Evolutionary conservation across 2,888 invertebrate genomes (phyloP).

Genomic region (Drosophila colorata): DNA sequence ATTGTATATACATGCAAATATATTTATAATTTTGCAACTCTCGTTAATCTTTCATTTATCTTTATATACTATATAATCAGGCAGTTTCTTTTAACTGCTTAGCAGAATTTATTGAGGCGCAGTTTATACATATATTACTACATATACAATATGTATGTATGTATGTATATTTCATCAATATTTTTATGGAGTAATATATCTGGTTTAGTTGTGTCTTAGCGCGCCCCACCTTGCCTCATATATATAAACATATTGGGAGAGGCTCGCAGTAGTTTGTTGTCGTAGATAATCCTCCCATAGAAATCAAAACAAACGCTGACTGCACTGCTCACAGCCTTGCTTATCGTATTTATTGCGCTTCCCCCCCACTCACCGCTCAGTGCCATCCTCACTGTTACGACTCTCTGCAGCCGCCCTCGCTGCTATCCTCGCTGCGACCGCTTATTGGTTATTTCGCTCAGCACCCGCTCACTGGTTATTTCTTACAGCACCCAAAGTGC

Average conservation of each 20-base stretch:
- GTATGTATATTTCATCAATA: constrained; percentile 14
- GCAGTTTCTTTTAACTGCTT: constrained; percentile 1
- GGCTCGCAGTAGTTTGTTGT: constrained; percentile 13
- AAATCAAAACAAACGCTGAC: constrained; percentile 21
- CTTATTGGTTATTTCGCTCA: constrained; percentile 2
- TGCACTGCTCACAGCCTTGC: constrained; percentile 18
- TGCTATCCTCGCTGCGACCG: constrained; percentile 3
- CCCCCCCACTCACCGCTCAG: not conserved
- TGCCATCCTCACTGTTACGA: not conserved
- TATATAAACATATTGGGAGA: constrained; percentile 25
- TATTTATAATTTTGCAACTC: not conserved
- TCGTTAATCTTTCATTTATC: not conserved
- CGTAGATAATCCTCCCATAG: constrained; percentile 25
- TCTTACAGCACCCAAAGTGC: not conserved
- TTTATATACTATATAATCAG: not conserved
- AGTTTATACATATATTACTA: constrained; percentile 12
- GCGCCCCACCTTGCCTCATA: constrained; percentile 11
- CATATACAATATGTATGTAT: not conserved
- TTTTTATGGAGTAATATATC: constrained; percentile 28
- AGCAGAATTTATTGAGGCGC: constrained; percentile 3
- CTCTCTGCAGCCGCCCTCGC: not conserved
- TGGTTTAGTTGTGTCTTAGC: constrained; percentile 26
- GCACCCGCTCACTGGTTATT: not conserved
- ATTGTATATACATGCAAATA: not conserved
- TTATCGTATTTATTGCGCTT: constrained; percentile 9